Evolutionary conservation across 2,797 vertebrate genomes (phyloP), one percentile per base, ranked within the genome.

Genomic region (Pseudomugil tenellus): DNA sequence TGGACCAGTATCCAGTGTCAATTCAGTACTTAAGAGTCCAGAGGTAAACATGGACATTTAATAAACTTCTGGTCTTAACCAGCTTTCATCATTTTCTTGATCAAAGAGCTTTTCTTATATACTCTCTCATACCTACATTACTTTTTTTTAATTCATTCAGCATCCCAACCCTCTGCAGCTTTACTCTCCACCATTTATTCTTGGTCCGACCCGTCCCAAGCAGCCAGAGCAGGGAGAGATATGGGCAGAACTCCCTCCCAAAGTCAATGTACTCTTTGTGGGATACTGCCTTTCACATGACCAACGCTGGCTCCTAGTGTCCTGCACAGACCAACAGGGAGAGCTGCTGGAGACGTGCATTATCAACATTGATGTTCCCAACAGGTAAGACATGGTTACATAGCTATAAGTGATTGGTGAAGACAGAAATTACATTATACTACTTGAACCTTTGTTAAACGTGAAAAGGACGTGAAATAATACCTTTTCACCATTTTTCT

Each of bases 271-370:
- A 67, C 95, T 99, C 34, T 99, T 96, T 58, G 96, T 99, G 3
- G 97, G 97, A 3, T 99, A 99, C 77, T 99, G 98, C 79, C 91
- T 98, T 70, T 99, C 98, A 54, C 97, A 99, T 0, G 98, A 99
- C 85, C 98, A 99, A 91, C 97, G 97, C 60, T 99, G 97, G 97
- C 95, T 99, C 58, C 91, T 99, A 85, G 98, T 96, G 17, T 98
- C 97, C 82, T 99, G 98, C 88, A 99, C 98, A 0, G 98, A 99
- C 89, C 96, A 98, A 86, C 96, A 98, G 0, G 98, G 98, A 54
- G 97, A 98, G 77, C 86, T 99, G 39, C 26, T 98, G 81, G 97
- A 99, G 84, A 98, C 97, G 59, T 96, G 96, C 85, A 92, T 98
- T 39, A 96, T 99, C 84, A 99, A 98, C 83, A 95, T 99, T 1